Evolutionary conservation across 2,797 vertebrate genomes (phyloP).

Genomic region (Spinibarbus caldwelli): DNA sequence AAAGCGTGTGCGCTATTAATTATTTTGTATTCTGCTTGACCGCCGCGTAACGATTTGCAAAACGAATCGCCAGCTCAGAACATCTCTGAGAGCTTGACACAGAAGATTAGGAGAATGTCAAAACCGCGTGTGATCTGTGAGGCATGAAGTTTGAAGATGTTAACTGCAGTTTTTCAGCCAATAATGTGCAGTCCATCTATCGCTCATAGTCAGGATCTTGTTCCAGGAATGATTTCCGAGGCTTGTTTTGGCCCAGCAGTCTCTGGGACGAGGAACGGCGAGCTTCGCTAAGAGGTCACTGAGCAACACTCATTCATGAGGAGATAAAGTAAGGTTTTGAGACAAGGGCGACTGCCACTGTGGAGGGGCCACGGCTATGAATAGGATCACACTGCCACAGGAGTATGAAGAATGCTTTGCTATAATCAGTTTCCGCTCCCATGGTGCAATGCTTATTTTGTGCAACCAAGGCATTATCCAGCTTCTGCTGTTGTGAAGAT

Average conservation of each 20-base stretch:
- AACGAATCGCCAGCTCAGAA: slow-evolving; percentile 35
- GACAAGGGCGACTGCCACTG: background rate
- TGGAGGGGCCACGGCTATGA: slow-evolving; percentile 15
- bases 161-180: slow-evolving; percentile 45
- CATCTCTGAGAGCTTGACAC: slow-evolving; percentile 37
- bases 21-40: slow-evolving; percentile 44
- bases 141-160: slow-evolving; percentile 36
- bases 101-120: slow-evolving; percentile 40
- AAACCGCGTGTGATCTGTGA: too few relatives aligned
- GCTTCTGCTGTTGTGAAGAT: background rate
- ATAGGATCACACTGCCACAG: background rate
- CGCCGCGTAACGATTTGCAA: slow-evolving; percentile 36
- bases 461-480: background rate
- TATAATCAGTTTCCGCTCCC: slow-evolving; percentile 32
- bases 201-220: slow-evolving; percentile 22
- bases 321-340: slow-evolving; percentile 20
- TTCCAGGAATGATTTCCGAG: slow-evolving; percentile 43
- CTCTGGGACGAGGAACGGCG: background rate
- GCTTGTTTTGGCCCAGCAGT: slow-evolving; percentile 4
- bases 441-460: slow-evolving; percentile 11
- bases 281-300: slow-evolving; percentile 5
- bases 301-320: slow-evolving; percentile 22
- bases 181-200: slow-evolving; percentile 29
- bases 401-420: slow-evolving; percentile 30
- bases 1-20: slow-evolving; percentile 23